A percentile compares a stretch with the other conserved stretches of the same genome.
phyloP scores from a whole-genome alignment of 1,140 invertebrate species.

The Lepidurus apus region DNA sequence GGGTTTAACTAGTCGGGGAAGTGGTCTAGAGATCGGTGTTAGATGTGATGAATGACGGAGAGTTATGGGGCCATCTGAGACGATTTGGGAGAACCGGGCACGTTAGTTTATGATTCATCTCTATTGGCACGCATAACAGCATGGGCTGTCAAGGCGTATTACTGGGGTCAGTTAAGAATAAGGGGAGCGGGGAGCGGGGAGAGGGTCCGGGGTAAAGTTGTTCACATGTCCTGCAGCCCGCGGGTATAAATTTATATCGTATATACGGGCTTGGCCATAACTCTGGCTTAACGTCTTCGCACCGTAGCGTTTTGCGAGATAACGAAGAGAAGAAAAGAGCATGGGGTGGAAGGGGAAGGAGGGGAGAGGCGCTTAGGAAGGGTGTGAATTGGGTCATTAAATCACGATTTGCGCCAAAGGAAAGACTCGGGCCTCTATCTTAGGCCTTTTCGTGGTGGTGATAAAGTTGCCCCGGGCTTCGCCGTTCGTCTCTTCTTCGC shows the following conservation, averaged over 20 bases:
- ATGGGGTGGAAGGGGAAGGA: neutral
- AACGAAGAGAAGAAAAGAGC: neutral
- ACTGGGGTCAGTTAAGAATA: constrained; percentile 21
- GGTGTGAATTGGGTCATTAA: constrained; percentile 19
- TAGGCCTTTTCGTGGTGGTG: constrained; percentile 5
- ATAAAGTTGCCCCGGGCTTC: neutral
- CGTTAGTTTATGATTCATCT: constrained; percentile 4
- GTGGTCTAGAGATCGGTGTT: neutral
- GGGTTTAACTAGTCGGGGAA: neutral
- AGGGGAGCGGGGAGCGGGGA: neutral
- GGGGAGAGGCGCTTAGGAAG: neutral
- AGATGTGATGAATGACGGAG: neutral
- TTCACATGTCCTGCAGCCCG: constrained; percentile 9
- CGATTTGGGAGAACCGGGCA: neutral
- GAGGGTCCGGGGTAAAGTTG: neutral
- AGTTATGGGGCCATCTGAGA: neutral
- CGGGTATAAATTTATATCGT: constrained; percentile 13
- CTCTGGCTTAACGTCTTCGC: constrained; percentile 20
- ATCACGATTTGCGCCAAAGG: constrained; percentile 21
- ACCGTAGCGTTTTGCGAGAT: constrained; percentile 10
- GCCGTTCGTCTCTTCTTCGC: neutral
- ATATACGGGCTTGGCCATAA: constrained; percentile 4
- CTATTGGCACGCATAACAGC: constrained; percentile 5
- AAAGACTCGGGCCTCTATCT: constrained; percentile 18
- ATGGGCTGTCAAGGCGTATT: neutral